Evolutionary conservation across 1,140 invertebrate genomes (phyloP), one percentile per base, ranked within the genome.

Genomic region (Caligus rogercresseyi): DNA sequence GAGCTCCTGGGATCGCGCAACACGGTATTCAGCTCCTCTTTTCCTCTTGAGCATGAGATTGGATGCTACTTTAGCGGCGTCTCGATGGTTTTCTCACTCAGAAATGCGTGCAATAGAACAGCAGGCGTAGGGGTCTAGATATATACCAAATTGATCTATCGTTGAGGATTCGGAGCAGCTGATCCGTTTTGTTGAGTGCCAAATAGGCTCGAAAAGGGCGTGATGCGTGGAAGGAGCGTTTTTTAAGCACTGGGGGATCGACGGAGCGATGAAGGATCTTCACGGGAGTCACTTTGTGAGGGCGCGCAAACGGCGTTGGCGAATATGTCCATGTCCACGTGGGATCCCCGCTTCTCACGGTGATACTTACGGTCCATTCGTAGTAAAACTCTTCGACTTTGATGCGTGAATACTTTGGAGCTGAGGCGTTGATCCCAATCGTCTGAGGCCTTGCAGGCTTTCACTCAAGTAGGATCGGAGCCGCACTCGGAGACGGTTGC

Each of bases 1-100:
- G 68, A 79, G 80, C 0, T 81, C 77, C 21, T 93, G 78, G 13
- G 81, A 78, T 76, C 88, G 80, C 1, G 77, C 75, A 66, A 80
- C 80, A 11, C 7, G 7, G n/a, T 11, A 43, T 43, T 43, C 31
- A 11, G 7, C 7, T 11, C n/a, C 31, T 7, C 7, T 43, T 68
- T 92, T 87, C 76, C 96, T 91, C 74, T 96, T 89, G 23, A 92
- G 71, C 84, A 92, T 90, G 57, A 89, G 74, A 58, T 87, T 74
- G 66, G 78, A 77, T 7, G 87, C 86, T 18, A 91, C 74, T 71
- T 80, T 81, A 0, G 85, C 82, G 11, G 89, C 90, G 65, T 80
- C 79, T 68, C 66, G 63, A 71, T 75, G 83, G 70, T 90, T 78
- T 58, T 82, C 72, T 2, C 76, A 72, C 68, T 83, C 81, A 18